Evolutionary conservation across 2,888 invertebrate genomes (phyloP).

Genomic region (Leptinotarsa peninsularis): DNA sequence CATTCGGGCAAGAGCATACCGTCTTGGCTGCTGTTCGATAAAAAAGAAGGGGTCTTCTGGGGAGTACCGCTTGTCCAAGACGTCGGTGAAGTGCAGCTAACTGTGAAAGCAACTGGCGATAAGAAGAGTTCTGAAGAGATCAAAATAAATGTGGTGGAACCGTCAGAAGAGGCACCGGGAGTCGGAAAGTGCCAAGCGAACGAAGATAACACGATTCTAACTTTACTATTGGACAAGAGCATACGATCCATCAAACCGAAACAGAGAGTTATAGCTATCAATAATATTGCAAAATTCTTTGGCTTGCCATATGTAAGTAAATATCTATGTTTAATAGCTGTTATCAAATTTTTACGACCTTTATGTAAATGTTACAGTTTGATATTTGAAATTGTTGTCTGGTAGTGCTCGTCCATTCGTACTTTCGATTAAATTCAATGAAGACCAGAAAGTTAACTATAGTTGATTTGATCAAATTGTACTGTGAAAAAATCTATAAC

Average conservation of each 20-base stretch:
- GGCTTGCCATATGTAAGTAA: conserved; percentile 74
- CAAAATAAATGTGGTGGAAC: conserved; percentile 72
- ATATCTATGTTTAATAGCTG: neutral
- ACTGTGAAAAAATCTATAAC: too few relatives aligned
- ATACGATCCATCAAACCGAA: conserved; percentile 74
- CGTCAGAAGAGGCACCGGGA: conserved; percentile 47
- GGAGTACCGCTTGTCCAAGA: conserved; percentile 80
- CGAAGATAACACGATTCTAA: conserved; percentile 69
- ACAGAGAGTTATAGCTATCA: conserved; percentile 75
- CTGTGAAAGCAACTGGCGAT: conserved; percentile 69
- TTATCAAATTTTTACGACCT: too few relatives aligned
- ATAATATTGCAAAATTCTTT: conserved; percentile 79
- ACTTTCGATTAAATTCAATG: too few relatives aligned
- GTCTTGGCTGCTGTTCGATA: conserved; percentile 79
- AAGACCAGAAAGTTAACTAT: too few relatives aligned
- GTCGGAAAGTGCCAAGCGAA: conserved; percentile 56
- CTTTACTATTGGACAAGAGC: conserved; percentile 76
- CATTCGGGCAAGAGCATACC: conserved; percentile 68
- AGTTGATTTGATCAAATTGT: too few relatives aligned
- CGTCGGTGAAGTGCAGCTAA: conserved; percentile 75
- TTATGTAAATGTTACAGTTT: too few relatives aligned
- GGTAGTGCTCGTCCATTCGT: too few relatives aligned
- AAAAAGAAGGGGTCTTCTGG: conserved; percentile 76
- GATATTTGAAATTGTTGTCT: too few relatives aligned
- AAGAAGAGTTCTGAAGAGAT: conserved; percentile 74